Evolutionary conservation across 2,113 vertebrate species (phyloP).

Genomic region (Eira barbara): DNA sequence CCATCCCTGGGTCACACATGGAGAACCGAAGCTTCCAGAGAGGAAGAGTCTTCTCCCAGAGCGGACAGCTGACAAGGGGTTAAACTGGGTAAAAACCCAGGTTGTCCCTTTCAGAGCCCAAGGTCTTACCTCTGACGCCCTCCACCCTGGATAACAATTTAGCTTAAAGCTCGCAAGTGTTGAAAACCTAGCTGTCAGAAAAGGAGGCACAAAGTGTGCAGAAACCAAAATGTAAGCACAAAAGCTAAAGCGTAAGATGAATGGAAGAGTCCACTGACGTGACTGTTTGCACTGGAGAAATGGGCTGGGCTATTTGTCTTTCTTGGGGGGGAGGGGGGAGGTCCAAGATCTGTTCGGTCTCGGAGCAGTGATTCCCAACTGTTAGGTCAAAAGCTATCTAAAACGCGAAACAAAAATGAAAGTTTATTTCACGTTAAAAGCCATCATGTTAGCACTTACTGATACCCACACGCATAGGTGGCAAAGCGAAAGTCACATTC

Average conservation of each 20-base stretch:
- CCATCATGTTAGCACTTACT: neutral
- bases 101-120: neutral
- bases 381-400: neutral
- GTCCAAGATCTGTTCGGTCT: neutral
- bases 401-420: constrained; percentile 35
- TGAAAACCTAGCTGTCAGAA: neutral
- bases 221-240: neutral
- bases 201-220: neutral
- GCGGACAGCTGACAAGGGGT: neutral
- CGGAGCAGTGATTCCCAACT: neutral
- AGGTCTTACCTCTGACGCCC: neutral
- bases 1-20: neutral
- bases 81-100: neutral
- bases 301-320: neutral
- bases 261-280: neutral
- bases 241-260: neutral
- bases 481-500: neutral
- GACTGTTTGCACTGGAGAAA: neutral
- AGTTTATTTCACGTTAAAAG: constrained; percentile 8
- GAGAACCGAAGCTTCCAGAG: neutral
- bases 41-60: neutral
- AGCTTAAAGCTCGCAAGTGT: neutral
- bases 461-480: neutral
- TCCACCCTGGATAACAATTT: neutral
- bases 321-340: fast-evolving